Conservation (phyloP, 1,140 invertebrate species). For the Danaus melanippus region DNA sequence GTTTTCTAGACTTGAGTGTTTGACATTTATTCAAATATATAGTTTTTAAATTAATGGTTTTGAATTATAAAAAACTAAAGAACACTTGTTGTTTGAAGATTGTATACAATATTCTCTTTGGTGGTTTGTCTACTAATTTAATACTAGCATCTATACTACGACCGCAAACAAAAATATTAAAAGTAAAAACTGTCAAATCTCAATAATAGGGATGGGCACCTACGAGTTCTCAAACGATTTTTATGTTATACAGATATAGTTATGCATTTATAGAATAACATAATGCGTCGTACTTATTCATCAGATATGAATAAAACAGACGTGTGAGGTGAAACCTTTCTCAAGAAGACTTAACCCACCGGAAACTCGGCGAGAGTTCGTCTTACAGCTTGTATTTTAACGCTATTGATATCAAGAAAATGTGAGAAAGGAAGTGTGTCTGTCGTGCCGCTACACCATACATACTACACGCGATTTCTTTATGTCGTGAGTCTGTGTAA, state of each 20-base stretch:
- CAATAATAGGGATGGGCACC: conserved; percentile 42
- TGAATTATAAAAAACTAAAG: neutral
- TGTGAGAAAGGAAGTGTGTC: conserved; percentile 70
- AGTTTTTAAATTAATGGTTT: conserved; percentile 12
- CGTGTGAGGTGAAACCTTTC: conserved; percentile 42
- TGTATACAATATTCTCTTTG: too few species aligned
- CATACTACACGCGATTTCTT: conserved; percentile 53
- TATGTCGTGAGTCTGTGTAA: conserved; percentile 42
- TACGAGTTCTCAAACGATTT: conserved; percentile 9
- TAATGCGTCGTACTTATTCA: conserved; percentile 23
- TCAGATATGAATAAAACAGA: conserved; percentile 25
- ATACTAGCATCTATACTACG: too few species aligned
- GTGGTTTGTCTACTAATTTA: too few species aligned
- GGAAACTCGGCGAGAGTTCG: conserved; percentile 59
- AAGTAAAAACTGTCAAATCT: conserved; percentile 29
- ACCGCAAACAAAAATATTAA: conserved; percentile 5
- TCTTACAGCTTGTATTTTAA: conserved; percentile 59
- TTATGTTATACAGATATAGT: neutral
- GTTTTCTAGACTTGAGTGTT: neutral
- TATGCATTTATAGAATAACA: conserved; percentile 10
- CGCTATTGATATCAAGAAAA: conserved; percentile 67
- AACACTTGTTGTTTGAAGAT: too few species aligned
- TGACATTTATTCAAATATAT: neutral
- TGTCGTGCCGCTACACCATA: conserved; percentile 57
- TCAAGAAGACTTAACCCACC: conserved; percentile 41